Evolutionary conservation across 2,888 invertebrate species (phyloP).

Genomic region (Norana najaformis): DNA sequence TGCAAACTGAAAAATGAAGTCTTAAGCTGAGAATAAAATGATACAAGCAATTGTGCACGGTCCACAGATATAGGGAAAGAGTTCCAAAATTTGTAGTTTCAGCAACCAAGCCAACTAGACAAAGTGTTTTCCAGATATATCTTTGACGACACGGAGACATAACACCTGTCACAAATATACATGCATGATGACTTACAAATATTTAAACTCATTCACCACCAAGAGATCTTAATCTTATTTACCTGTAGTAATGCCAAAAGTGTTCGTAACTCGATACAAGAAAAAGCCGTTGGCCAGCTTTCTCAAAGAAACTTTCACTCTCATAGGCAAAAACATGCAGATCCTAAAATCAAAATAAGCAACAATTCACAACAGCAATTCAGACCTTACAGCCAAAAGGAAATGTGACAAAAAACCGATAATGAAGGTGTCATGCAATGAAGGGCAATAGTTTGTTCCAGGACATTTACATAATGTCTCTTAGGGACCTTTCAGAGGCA

Average conservation of each 20-base stretch:
- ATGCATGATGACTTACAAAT: not conserved
- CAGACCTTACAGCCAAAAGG: not conserved
- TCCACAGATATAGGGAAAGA: not conserved
- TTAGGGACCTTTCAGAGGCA: not conserved
- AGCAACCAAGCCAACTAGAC: too few relatives aligned
- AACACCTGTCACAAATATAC: too few relatives aligned
- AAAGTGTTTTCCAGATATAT: too few relatives aligned
- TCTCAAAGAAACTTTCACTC: conserved; percentile 48
- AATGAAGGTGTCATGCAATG: not conserved
- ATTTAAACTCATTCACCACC: not conserved
- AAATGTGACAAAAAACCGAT: not conserved
- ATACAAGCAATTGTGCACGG: too few relatives aligned
- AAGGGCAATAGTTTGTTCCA: not conserved
- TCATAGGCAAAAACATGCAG: conserved; percentile 59
- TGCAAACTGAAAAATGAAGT: too few relatives aligned
- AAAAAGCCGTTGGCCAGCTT: conserved; percentile 55
- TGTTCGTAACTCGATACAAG: conserved; percentile 53
- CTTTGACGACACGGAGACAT: not conserved
- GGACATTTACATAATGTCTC: not conserved
- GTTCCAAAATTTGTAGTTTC: not conserved
- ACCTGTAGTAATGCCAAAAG: conserved; percentile 60
- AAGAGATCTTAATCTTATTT: conserved; percentile 20
- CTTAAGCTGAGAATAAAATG: too few relatives aligned
- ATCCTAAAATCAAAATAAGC: conserved; percentile 46
- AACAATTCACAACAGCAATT: not conserved